Conservation (phyloP, 2,113 vertebrate genomes). For the Emydura subglobosa region DNA sequence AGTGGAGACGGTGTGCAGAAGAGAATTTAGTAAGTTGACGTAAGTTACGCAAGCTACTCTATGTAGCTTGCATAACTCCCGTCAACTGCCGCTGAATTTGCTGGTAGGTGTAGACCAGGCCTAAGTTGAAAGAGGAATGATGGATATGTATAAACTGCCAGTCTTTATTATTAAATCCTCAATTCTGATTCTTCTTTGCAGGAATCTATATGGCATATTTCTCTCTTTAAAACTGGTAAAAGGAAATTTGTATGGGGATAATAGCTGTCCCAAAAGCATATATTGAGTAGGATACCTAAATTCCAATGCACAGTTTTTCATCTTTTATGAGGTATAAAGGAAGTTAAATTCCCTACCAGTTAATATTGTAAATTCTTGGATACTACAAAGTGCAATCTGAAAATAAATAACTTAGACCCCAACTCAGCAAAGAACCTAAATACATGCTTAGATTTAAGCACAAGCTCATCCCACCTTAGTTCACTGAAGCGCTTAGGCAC, state of each 20-base stretch:
- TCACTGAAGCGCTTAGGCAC: background rate
- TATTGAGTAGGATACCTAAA: background rate
- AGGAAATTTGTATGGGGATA: background rate
- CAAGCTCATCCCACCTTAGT: background rate
- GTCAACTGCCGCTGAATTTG: too few relatives aligned
- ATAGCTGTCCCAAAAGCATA: background rate
- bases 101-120: too few relatives aligned
- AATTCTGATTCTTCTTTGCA: background rate
- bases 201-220: background rate
- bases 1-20: too few relatives aligned
- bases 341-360: background rate
- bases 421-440: background rate
- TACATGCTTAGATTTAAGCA: background rate
- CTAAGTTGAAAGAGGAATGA: background rate
- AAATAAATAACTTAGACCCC: accelerated
- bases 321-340: background rate
- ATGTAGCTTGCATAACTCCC: too few relatives aligned
- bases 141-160: background rate
- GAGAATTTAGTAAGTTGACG: too few relatives aligned
- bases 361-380: background rate
- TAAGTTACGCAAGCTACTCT: too few relatives aligned
- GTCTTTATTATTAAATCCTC: background rate
- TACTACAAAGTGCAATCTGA: background rate
- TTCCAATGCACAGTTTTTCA: background rate
- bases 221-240: background rate